Conservation (phyloP, 2,888 invertebrate genomes). For the Chesias legatella region DNA sequence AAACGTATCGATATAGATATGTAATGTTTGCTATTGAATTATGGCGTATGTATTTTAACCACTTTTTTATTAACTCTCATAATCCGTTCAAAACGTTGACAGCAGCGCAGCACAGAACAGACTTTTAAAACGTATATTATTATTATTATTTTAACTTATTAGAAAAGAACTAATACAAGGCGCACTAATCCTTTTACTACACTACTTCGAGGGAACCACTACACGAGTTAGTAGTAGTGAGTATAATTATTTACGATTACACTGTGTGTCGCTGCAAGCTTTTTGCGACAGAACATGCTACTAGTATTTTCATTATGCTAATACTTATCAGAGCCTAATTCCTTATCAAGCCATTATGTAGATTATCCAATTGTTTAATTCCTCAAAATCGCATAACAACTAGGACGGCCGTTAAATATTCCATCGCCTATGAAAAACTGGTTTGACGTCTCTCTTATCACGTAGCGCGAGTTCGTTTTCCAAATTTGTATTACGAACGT, state of each 20-base stretch:
- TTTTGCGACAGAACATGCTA: not conserved
- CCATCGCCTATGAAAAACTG: conserved; percentile 2
- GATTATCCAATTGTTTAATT: not conserved
- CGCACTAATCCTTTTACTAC: no score
- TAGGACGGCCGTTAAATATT: conserved; percentile 1
- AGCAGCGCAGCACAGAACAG: no score
- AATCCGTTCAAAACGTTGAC: no score
- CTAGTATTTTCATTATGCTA: not conserved
- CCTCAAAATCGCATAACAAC: not conserved
- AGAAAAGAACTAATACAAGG: no score
- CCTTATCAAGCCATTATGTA: not conserved
- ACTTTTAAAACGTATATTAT: no score
- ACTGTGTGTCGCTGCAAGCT: conserved; percentile 1
- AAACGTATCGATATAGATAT: no score
- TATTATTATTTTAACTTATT: no score
- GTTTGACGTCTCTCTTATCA: not conserved
- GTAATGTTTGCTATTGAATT: no score
- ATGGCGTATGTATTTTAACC: no score
- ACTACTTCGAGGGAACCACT: no score
- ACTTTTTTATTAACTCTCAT: no score
- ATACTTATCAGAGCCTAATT: conserved; percentile 2
- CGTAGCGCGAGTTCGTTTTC: not conserved
- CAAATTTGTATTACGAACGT: conserved; percentile 18
- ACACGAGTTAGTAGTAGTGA: no score
- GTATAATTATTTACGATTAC: not conserved